Conservation (phyloP, 1,140 invertebrate species). For the Cataglyphis hispanica region DNA sequence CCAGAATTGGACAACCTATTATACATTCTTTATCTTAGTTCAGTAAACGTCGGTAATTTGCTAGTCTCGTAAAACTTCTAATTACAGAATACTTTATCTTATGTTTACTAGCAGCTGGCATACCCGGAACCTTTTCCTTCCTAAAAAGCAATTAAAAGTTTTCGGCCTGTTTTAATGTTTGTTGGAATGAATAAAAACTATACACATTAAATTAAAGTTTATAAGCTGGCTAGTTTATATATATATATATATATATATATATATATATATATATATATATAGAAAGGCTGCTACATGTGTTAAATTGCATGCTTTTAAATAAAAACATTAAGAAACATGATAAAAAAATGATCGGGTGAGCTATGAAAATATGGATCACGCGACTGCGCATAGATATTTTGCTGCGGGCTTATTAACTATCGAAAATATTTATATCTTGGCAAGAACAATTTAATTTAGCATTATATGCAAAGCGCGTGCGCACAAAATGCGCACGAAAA, state of each 20-base stretch:
- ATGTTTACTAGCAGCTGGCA: slow-evolving; percentile 59
- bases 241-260: too few species aligned
- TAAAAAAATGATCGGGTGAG: slow-evolving; percentile 12
- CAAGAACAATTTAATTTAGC: slow-evolving; percentile 48
- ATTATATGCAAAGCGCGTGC: slow-evolving; percentile 42
- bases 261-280: too few species aligned
- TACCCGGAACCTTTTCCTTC: slow-evolving; percentile 51
- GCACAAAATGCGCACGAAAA: slow-evolving; percentile 34
- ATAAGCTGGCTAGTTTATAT: slow-evolving; percentile 36
- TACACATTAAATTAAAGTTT: slow-evolving; percentile 71
- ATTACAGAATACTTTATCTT: slow-evolving; percentile 68
- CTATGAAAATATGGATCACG: slow-evolving; percentile 13
- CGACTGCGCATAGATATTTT: background rate
- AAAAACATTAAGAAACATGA: background rate
- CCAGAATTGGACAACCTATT: slow-evolving; percentile 34
- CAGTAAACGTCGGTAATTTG: slow-evolving; percentile 45
- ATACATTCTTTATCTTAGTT: slow-evolving; percentile 51
- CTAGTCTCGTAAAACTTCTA: slow-evolving; percentile 66
- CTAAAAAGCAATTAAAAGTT: slow-evolving; percentile 72
- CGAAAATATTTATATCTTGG: slow-evolving; percentile 42
- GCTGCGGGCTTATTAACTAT: slow-evolving; percentile 25
- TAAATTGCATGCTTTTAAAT: slow-evolving; percentile 27
- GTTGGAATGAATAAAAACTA: slow-evolving; percentile 53
- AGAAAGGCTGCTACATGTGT: background rate
- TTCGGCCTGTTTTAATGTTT: slow-evolving; percentile 62